Evolutionary conservation across 1,140 invertebrate species (phyloP).

Genomic region (Rhagoletis zephyria): DNA sequence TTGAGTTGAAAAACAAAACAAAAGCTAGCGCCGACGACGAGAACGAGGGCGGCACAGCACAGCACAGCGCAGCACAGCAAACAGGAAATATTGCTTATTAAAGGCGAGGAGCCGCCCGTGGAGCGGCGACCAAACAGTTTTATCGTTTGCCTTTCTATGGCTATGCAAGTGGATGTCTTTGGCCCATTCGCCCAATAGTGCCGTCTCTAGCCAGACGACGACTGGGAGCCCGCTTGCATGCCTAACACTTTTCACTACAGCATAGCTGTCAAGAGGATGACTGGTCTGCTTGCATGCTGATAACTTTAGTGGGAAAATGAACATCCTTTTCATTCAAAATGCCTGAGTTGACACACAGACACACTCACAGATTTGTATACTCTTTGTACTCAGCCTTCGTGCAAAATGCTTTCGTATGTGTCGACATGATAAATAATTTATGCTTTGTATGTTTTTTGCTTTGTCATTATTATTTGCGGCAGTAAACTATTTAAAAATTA

Average conservation of each 20-base stretch:
- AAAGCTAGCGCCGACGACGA: not conserved
- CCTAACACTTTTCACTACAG: not conserved
- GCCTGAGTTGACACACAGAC: not conserved
- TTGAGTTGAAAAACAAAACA: not conserved
- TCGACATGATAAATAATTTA: constrained; percentile 49
- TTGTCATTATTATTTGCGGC: constrained; percentile 18
- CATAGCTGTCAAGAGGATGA: constrained; percentile 3
- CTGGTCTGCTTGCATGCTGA: constrained; percentile 39
- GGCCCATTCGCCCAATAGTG: not conserved
- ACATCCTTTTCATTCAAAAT: constrained; percentile 34
- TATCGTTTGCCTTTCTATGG: constrained; percentile 39
- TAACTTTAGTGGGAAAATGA: constrained; percentile 51
- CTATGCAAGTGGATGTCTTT: constrained; percentile 27
- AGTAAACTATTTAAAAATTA: constrained; percentile 29
- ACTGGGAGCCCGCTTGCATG: not conserved
- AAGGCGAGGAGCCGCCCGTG: not conserved
- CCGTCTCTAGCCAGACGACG: too few relatives aligned
- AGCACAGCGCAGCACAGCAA: not conserved
- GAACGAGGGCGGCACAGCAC: not conserved
- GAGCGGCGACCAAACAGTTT: constrained; percentile 24
- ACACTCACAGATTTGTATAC: not conserved
- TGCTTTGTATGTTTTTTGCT: not conserved
- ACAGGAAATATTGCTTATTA: not conserved
- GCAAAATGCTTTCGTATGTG: not conserved
- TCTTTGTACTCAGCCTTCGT: too few relatives aligned